phyloP scores from a whole-genome alignment of 2,113 vertebrate species.

The Nannobrachium achirus region DNA sequence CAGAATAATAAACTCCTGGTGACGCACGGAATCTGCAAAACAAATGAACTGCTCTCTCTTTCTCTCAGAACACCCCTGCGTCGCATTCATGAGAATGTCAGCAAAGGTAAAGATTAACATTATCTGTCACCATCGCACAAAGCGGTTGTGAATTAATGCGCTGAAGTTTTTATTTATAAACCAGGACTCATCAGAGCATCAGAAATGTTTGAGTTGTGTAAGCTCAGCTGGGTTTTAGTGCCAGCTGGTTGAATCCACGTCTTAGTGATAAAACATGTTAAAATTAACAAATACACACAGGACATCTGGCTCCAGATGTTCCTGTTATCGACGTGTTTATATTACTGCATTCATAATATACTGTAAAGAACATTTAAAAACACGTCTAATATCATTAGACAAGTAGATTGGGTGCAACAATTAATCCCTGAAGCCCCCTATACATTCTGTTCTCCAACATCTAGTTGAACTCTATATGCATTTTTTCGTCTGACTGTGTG shows the following conservation, averaged over 20 bases:
- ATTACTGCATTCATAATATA: too few species aligned
- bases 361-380: too few species aligned
- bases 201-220: neutral
- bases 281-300: too few species aligned
- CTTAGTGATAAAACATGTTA: neutral
- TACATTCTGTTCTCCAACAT: too few species aligned
- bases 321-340: too few species aligned
- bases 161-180: slow-evolving; percentile 29
- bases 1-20: slow-evolving; percentile 36
- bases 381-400: too few species aligned
- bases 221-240: neutral
- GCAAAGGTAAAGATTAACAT: slow-evolving; percentile 55
- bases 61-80: slow-evolving; percentile 66
- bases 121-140: slow-evolving; percentile 33
- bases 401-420: too few species aligned
- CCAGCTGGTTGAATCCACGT: too few species aligned
- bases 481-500: too few species aligned
- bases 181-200: neutral
- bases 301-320: too few species aligned
- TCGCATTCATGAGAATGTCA: slow-evolving; percentile 67
- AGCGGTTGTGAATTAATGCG: slow-evolving; percentile 51
- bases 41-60: slow-evolving; percentile 54
- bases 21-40: slow-evolving; percentile 63
- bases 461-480: too few species aligned
- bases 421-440: too few species aligned